Evolutionary conservation across 2,113 vertebrate genomes (phyloP).

Genomic region (Oncorhynchus gorbuscha): DNA sequence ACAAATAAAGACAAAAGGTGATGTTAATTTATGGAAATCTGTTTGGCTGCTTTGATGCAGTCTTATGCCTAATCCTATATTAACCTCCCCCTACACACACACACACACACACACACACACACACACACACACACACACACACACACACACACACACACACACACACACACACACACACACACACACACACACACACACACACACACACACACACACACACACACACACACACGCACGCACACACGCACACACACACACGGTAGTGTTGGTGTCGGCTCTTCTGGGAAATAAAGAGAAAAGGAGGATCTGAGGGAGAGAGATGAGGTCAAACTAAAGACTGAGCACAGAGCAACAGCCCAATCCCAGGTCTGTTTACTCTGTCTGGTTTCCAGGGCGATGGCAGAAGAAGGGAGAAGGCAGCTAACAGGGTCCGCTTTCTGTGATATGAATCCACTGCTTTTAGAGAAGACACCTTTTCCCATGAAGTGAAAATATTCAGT

Average conservation of each 20-base stretch:
- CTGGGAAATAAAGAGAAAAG: slow-evolving; percentile 59
- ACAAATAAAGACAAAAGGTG: slow-evolving; percentile 55
- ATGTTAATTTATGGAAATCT: slow-evolving; percentile 64
- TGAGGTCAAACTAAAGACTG: slow-evolving; percentile 41
- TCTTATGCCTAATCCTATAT: slow-evolving; percentile 51
- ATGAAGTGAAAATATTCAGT: slow-evolving; percentile 12
- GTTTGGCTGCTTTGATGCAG: slow-evolving; percentile 47
- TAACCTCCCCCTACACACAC: slow-evolving; percentile 33
- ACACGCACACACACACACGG: no score
- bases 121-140: no score
- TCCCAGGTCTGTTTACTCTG: slow-evolving; percentile 50
- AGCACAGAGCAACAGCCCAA: slow-evolving; percentile 39
- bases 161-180: background rate
- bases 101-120: background rate
- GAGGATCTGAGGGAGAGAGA: slow-evolving; percentile 38
- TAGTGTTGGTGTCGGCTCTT: slow-evolving; percentile 14
- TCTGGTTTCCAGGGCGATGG: slow-evolving; percentile 55
- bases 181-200: background rate
- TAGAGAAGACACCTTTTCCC: slow-evolving; percentile 23
- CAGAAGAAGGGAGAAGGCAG: slow-evolving; percentile 6
- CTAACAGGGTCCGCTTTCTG: slow-evolving; percentile 14
- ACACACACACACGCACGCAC: background rate
- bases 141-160: background rate
- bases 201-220: background rate
- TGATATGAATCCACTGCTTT: slow-evolving; percentile 22